Base-by-base conservation (phyloP, 2,113 vertebrate species). In the Hemichromis elongatus region DNA sequence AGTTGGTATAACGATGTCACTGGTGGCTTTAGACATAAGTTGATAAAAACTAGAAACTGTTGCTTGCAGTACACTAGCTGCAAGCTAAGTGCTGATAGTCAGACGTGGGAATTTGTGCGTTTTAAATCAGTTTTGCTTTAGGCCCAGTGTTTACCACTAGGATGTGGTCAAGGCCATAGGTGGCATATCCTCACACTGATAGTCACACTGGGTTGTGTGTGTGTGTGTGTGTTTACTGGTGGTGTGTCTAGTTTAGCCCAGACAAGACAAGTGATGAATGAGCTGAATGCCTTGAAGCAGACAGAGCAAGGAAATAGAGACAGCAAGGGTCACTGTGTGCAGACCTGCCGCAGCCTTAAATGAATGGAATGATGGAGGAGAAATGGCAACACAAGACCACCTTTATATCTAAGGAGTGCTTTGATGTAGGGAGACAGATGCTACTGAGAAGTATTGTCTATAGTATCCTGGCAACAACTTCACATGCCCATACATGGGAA, bases 381-480 rank as follows among this genome's bases (percentile, higher is more conserved):
- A 80, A 37, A 40, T 30, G 57, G 26, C 37, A 54, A 50, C 5
- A 28, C 9, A 24, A 54, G 30, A 42, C 47, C 50, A 77, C 18
- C 75, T 52, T 77, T 19, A n/a, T 40, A 13, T 66, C 4, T 40
- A 33, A 66, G 35, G 16, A 77, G 77, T 0, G 59, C 10, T 52
- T 61, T 4, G 14, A 61, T 28, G 42, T 24, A 28, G 28, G 16
- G 9, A 42, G 47, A 77, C 56, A 28, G 24, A 59, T 42, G 21
- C 21, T 54, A 63, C 21, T 50, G 19, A 6, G 8, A 30, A 35
- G 55, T n/a, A 70, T 57, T 26, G 5, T 37, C n/a, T 73, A 18
- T 61, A 21, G 82, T 90, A 68, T 57, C 86, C 75, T 77, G 50
- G 77, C 77, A 85, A 87, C 86, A 78, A 70, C 68, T 30, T 70